phyloP scores from a whole-genome alignment of 2,888 invertebrate species.

The Lordiphosa andalusiaca region DNA sequence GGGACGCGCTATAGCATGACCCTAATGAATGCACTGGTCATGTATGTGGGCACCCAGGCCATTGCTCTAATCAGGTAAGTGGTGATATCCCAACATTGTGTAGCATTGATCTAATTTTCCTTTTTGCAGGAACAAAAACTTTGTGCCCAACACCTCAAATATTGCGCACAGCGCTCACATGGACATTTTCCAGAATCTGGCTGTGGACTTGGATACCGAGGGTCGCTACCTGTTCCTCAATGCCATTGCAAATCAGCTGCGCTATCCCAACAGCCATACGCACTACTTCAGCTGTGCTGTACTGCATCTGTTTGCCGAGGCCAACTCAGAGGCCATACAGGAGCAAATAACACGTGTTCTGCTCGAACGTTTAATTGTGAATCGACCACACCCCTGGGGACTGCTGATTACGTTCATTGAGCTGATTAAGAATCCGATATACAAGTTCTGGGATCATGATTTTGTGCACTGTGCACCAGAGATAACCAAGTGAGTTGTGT shows the following conservation, averaged over 20 bases:
- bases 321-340: constrained; percentile 97
- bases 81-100: no score
- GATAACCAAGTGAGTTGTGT: constrained; percentile 94
- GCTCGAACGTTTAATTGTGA: constrained; percentile 97
- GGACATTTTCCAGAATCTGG: constrained; percentile 99
- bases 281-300: constrained; percentile 99
- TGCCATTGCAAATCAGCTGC: constrained; percentile 98
- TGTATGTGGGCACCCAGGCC: constrained; percentile 98
- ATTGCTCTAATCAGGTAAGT: constrained; percentile 88
- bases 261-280: constrained; percentile 99
- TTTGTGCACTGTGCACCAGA: constrained; percentile 99
- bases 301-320: constrained; percentile 97
- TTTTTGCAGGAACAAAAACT: constrained; percentile 87
- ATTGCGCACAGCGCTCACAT: constrained; percentile 99
- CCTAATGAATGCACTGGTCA: constrained; percentile 97
- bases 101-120: background rate
- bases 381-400: constrained; percentile 99
- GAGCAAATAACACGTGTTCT: constrained; percentile 98
- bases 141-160: constrained; percentile 97
- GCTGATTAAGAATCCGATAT: constrained; percentile 98
- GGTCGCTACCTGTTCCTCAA: constrained; percentile 97
- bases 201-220: constrained; percentile 98
- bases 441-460: constrained; percentile 99
- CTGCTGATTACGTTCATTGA: constrained; percentile 99
- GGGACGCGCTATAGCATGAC: constrained; percentile 97